Percentiles rank a stretch among this genome's conserved stretches.
phyloP scores from a whole-genome alignment of 64 coral and sea anemone species.

The Stylophora pistillata region DNA sequence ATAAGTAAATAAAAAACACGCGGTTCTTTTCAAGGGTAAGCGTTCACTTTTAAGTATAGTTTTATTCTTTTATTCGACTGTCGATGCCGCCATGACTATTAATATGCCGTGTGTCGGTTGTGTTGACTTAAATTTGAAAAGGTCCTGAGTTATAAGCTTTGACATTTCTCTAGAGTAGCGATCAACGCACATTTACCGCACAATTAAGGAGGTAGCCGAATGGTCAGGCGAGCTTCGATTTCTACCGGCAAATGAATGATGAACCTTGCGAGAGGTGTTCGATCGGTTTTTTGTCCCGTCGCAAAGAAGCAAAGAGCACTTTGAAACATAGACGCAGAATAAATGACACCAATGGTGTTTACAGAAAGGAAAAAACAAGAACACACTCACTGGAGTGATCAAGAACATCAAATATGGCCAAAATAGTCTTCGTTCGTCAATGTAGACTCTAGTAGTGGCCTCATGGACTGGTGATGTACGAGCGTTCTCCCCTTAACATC shows the following conservation, averaged over 20 bases:
- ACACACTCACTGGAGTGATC: not conserved
- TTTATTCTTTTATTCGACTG: conserved; percentile 57
- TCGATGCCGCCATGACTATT: conserved; percentile 52
- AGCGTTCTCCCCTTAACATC: not conserved
- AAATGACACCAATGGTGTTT: conserved; percentile 27
- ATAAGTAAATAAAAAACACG: conserved; percentile 56
- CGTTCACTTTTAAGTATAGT: conserved; percentile 32
- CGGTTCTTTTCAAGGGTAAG: conserved; percentile 32
- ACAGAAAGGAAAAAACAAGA: conserved; percentile 18
- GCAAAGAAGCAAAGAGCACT: not conserved
- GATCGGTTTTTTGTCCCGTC: not conserved
- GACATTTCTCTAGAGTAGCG: conserved; percentile 30
- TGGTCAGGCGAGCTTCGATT: not conserved
- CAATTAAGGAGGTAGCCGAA: conserved; percentile 1
- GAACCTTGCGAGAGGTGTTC: not conserved
- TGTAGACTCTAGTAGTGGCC: not conserved
- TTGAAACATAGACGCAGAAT: not conserved
- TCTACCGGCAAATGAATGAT: conserved; percentile 11
- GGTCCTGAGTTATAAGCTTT: conserved; percentile 48
- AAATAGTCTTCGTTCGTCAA: conserved; percentile 14
- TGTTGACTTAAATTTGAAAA: conserved; percentile 60
- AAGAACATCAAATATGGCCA: not conserved
- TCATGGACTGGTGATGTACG: not conserved
- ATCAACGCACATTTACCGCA: conserved; percentile 47
- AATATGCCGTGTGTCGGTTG: conserved; percentile 46